Evolutionary conservation across 2,888 invertebrate genomes (phyloP), one percentile per base, ranked within the genome.

Genomic region (Heliconius ismenius): DNA sequence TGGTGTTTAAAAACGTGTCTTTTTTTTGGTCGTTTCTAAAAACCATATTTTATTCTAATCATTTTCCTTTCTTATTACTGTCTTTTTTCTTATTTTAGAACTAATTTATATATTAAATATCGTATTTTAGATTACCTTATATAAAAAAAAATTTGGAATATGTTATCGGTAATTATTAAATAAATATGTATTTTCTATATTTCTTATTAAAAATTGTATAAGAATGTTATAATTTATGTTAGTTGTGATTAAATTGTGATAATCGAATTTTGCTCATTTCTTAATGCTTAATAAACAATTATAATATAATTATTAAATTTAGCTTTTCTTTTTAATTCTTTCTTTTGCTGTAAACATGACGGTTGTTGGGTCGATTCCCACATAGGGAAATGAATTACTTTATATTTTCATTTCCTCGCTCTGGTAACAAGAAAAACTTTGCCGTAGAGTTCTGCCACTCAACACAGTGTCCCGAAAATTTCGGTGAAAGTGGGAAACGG

Each of bases 191-290:
- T 64, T 32, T 64, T 65, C 7, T 21, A n/a, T 64, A 64, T 64
- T 32, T 36, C 36, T 39, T 39, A 39, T 67, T 39, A 24, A 13
- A 13, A 65, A 24, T n/a, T 70, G 26, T 58, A 58, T n/a, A 54
- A 58, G 4, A 58, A 24, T n/a, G 24, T 32, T 58, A 32, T 58
- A 32, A 70, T 32, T 54, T 70, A 70, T n/a, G 21, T 58, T 54
- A 54, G 21, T 13, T 32, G 54, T 58, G 32, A 70, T 54, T 54
- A 70, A 32, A 70, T n/a, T 70, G 70, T 70, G 70, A 70, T 54
- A 49, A 69, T 18, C n/a, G 69, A 69, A 69, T 32, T 65, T 69
- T 54, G 69, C 69, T 70, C 69, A 70, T 54, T 54, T 32, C 21
- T 70, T 70, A 70, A 70, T 13, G n/a, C 21, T 54, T 69, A 69